Evolutionary conservation across 2,888 invertebrate genomes (phyloP), one percentile per base, ranked within the genome.

Genomic region (Limenitis arthemis): DNA sequence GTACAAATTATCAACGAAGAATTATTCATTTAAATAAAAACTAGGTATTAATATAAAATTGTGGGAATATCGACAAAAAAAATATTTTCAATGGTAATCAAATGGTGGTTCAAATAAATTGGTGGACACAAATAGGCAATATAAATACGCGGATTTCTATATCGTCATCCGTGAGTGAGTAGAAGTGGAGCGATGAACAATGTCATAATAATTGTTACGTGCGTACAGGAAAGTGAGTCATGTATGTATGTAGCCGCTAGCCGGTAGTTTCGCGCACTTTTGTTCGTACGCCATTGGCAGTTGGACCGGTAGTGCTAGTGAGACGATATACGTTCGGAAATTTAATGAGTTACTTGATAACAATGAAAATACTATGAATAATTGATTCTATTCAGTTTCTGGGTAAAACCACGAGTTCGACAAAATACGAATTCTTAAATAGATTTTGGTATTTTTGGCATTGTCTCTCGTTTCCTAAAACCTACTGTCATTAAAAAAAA

Each of bases 221-320:
- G 69, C 66, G 42, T 54, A 49, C 52, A 55, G 73, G 69, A 72
- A 75, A 77, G 68, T 83, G 82, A 81, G 67, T 84, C 82, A 83
- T 69, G 61, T 66, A 60, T 62, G 52, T 60, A 58, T 54, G 65
- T 60, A 62, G 64, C 64, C 68, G 56, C 67, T 72, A 69, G 69
- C 64, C 68, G 56, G 68, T 72, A 69, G 69, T 77, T 84, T 84
- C 83, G 82, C 83, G 84, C 83, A 84, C 70, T 82, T 83, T 83
- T 79, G 67, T 65, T 67, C 60, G 72, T 73, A 64, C 75, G 73
- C 74, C 74, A 79, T 70, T 74, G 67, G 71, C 69, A 67, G 69
- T 59, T 50, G 33, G 44, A 51, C 61, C 57, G 59, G 58, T 56
- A 58, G 59, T 55, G 55, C 42, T 49, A 40, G 51, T 47, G 42